Evolutionary conservation across 2,888 invertebrate species (phyloP).

Genomic region (Conomelus anceps): DNA sequence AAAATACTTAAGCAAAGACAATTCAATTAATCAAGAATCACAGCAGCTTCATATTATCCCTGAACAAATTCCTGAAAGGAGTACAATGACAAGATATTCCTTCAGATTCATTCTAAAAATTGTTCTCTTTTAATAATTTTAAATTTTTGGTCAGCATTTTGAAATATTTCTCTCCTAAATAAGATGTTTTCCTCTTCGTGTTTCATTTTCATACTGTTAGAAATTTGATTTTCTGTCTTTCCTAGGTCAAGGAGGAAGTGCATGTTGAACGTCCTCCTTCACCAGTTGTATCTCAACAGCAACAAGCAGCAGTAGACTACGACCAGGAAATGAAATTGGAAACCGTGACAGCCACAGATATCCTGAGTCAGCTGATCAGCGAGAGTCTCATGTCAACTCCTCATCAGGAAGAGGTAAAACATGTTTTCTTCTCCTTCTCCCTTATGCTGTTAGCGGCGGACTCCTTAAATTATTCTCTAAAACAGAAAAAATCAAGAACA

Average conservation of each 20-base stretch:
- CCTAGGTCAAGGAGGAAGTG: neutral
- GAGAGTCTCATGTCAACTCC: constrained; percentile 29
- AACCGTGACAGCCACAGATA: constrained; percentile 43
- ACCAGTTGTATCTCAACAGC: neutral
- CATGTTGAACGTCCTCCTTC: neutral
- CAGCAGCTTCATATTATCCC: too few species aligned
- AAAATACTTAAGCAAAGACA: too few species aligned
- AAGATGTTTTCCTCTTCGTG: too few species aligned
- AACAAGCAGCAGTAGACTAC: constrained; percentile 12
- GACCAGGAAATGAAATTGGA: constrained; percentile 42
- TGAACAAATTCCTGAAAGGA: too few species aligned
- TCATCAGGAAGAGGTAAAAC: neutral
- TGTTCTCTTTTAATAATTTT: too few species aligned
- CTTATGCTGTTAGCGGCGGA: neutral
- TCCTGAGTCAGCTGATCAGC: constrained; percentile 44
- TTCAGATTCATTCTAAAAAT: too few species aligned
- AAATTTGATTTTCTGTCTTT: neutral
- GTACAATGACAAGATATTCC: too few species aligned
- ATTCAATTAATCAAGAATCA: too few species aligned
- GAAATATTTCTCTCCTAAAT: too few species aligned
- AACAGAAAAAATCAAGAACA: too few species aligned
- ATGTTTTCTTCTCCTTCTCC: neutral
- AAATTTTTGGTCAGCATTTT: too few species aligned
- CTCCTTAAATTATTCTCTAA: too few species aligned
- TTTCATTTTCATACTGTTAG: neutral